Evolutionary conservation across 2,797 vertebrate genomes (phyloP).

Genomic region (Myiotriccus ornatus): DNA sequence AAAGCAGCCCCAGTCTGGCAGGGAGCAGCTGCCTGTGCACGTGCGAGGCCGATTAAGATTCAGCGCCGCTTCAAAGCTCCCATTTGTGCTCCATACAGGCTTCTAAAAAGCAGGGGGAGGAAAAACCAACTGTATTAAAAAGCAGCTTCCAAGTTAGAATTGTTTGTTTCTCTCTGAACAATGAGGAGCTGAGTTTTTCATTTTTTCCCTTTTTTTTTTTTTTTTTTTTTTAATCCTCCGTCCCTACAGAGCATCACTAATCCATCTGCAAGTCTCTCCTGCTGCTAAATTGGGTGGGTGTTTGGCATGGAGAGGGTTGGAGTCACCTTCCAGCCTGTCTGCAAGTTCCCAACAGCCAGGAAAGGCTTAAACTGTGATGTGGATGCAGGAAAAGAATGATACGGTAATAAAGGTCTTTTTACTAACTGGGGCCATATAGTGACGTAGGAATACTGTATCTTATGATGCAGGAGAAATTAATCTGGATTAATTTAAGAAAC

Average conservation of each 20-base stretch:
- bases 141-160: not conserved
- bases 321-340: not conserved
- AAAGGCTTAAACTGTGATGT: not conserved
- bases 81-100: not conserved
- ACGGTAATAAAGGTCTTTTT: not conserved
- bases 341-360: not conserved
- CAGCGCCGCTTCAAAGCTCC: conserved; percentile 14
- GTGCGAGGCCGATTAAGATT: conserved; percentile 11
- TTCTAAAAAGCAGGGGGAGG: not conserved
- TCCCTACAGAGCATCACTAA: not conserved
- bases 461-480: not conserved
- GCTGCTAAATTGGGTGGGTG: not conserved
- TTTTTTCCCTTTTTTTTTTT: not conserved
- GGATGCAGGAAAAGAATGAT: not conserved
- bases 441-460: not conserved
- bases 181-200: not conserved
- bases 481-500: conserved; percentile 14
- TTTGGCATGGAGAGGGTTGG: not conserved
- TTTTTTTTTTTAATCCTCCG: not conserved
- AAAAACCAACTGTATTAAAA: not conserved
- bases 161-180: not conserved
- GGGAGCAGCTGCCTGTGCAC: conserved; percentile 24
- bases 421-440: not conserved
- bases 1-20: not conserved
- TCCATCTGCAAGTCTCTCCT: not conserved